Evolutionary conservation across 1,140 invertebrate genomes (phyloP), one percentile per base, ranked within the genome.

Genomic region (Ceratoteleas bidentatus): DNA sequence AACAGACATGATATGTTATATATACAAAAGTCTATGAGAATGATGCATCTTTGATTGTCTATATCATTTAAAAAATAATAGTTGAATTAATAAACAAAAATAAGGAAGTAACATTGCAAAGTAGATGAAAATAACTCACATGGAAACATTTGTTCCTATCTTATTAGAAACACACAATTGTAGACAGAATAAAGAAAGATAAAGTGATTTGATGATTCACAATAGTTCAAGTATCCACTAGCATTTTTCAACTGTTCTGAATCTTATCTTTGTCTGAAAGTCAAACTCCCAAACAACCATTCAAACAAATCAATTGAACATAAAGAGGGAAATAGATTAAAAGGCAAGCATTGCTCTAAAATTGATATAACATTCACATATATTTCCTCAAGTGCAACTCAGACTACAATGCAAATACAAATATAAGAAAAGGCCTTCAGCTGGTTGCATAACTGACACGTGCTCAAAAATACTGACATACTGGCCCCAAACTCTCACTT

Each of bases 181-280:
- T 2, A 47, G 36, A 11, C 49, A 24, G 45, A 53, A 72, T 72
- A 45, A 72, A 47, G 57, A 61, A 49, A 50, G 66, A 69, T 73
- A 73, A 73, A 61, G 52, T 38, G 38, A 47, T 62, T 38, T 32
- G 50, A 64, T 73, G 58, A 73, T 62, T 73, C 69, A 73, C 3
- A 10, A 64, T 62, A 62, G 69, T 73, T 73, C 69, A 62, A 73
- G 50, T 70, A 70, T 24, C 50, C 14, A 16, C 33, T 40, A 16
- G 24, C 24, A 2, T 40, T 64, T 50, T 50, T 62, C 11, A 13
- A 36, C 15, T 8, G 33, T 4, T 33, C 43, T 61, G 13, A 16
- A n/a, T 47, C 6, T 47, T n/a, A 43, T n/a, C n/a, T 43, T 43
- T 43, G 2, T 43, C 24, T 24, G 24, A 24, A 24, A 43, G 32